Conservation (phyloP, 2,888 invertebrate genomes). For the Zaprionus lineosus region DNA sequence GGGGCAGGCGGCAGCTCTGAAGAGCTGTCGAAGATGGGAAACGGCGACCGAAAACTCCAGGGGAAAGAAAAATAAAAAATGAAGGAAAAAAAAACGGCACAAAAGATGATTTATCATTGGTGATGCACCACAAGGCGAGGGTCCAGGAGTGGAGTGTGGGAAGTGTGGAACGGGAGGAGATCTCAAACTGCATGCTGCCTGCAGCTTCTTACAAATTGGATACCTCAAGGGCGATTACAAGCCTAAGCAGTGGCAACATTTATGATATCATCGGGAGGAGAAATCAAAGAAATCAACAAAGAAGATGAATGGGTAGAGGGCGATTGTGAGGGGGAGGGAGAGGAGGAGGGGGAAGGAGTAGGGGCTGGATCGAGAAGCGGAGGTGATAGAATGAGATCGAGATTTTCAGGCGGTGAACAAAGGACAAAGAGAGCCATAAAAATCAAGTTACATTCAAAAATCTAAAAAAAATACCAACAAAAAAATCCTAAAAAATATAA, state of each 20-base stretch:
- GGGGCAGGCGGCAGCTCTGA: constrained; percentile 40
- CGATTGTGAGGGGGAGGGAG: neutral
- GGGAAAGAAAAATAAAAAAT: constrained; percentile 35
- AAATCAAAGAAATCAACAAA: too few species aligned
- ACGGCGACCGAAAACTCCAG: constrained; percentile 48
- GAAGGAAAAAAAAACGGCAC: constrained; percentile 39
- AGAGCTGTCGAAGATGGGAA: constrained; percentile 53
- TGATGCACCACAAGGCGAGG: neutral
- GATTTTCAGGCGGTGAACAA: too few species aligned
- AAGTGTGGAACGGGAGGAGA: neutral
- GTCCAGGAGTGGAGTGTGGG: neutral
- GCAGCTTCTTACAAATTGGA: constrained; percentile 66
- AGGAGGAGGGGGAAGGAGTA: neutral
- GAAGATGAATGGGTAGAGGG: too few species aligned
- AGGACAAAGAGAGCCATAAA: too few species aligned
- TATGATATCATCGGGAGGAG: too few species aligned
- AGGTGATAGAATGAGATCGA: too few species aligned
- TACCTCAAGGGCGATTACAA: constrained; percentile 43
- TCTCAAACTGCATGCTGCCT: constrained; percentile 15
- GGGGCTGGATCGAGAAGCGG: too few species aligned
- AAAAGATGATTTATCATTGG: constrained; percentile 76
- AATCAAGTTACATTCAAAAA: too few species aligned
- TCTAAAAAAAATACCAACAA: too few species aligned
- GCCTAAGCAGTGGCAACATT: constrained; percentile 18
- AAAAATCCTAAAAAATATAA: too few species aligned